A percentile compares a stretch with the other conserved stretches of the same genome.
Conservation (phyloP, 2,888 invertebrate species). For the Idaea dimidiata region DNA sequence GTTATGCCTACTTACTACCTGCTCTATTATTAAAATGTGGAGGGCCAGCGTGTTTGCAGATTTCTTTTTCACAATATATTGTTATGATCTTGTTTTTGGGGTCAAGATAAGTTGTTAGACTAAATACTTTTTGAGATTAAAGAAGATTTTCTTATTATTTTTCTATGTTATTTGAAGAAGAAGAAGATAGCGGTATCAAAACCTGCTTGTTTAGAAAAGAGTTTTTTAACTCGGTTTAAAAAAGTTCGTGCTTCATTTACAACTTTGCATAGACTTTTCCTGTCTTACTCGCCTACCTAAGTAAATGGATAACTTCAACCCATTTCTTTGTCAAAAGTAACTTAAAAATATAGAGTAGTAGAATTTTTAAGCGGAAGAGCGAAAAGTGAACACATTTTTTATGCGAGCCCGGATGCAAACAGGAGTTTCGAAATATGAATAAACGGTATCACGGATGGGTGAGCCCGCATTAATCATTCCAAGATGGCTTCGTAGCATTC, state of each 20-base stretch:
- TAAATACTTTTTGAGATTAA: background rate
- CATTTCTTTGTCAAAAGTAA: background rate
- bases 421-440: constrained; percentile 34
- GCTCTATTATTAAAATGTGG: constrained; percentile 6
- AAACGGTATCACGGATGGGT: constrained; percentile 32
- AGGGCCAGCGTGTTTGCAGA: background rate
- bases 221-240: too few species aligned
- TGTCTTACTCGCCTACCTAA: background rate
- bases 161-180: too few species aligned
- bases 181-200: too few species aligned
- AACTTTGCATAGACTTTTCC: background rate
- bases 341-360: background rate
- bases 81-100: background rate
- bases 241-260: too few species aligned
- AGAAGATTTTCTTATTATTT: too few species aligned
- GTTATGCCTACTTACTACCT: constrained; percentile 17
- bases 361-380: background rate
- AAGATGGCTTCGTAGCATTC: constrained; percentile 23
- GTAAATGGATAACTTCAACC: background rate
- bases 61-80: constrained; percentile 1
- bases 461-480: constrained; percentile 38
- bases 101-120: background rate
- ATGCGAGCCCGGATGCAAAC: constrained; percentile 9
- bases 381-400: background rate
- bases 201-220: too few species aligned